Percentiles rank a stretch among this genome's conserved stretches.
Conservation (phyloP, 2,888 invertebrate species). For the Scaptomyza flava region DNA sequence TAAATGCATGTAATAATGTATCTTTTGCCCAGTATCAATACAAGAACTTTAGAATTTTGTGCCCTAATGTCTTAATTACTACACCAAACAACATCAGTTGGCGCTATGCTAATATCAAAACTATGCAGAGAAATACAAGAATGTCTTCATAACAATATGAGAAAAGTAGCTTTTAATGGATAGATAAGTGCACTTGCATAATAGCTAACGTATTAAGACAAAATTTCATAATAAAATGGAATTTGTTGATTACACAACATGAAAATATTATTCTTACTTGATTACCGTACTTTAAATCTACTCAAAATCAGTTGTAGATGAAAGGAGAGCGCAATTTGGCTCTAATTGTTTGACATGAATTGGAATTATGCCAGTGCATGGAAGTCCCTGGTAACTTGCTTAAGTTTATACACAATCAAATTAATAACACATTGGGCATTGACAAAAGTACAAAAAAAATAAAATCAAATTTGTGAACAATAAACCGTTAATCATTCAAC, state of each 20-base stretch:
- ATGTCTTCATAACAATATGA: no score
- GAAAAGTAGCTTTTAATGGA: no score
- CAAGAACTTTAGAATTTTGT: constrained; percentile 47
- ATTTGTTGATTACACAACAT: not conserved
- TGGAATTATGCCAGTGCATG: constrained; percentile 7
- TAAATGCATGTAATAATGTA: not conserved
- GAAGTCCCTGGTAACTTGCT: constrained; percentile 34
- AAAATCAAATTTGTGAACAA: constrained; percentile 11
- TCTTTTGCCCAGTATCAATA: not conserved
- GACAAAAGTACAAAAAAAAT: constrained; percentile 29
- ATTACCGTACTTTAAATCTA: constrained; percentile 6
- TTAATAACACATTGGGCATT: constrained; percentile 39
- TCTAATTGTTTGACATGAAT: constrained; percentile 13
- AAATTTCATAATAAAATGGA: not conserved
- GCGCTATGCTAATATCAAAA: no score
- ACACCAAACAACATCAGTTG: constrained; percentile 19
- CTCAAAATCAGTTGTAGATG: no score
- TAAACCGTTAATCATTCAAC: constrained; percentile 51
- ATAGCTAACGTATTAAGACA: not conserved
- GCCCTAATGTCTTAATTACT: constrained; percentile 60
- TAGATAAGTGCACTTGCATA: no score
- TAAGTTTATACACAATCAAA: constrained; percentile 41
- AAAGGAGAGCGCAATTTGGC: constrained; percentile 14
- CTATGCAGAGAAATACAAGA: no score
- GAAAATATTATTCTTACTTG: not conserved